These are phyloP conservation scores for Apocrypta bakeri DNA, from an alignment of 1,140 invertebrate genomes.

Conservation along the genomic window DNA sequence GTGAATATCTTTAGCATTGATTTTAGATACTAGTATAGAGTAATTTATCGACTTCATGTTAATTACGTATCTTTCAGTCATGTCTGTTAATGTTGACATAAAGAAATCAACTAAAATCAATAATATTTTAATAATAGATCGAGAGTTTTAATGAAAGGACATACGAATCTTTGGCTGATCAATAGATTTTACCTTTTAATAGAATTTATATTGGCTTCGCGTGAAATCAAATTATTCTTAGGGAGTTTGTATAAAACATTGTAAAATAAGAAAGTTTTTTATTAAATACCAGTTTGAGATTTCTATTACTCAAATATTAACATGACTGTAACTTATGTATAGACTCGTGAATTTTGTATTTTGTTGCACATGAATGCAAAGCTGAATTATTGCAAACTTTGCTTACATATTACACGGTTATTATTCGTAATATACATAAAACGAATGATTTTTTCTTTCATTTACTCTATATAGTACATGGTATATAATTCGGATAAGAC, in stretches of 20 bases:
- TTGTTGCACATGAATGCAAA: too few relatives aligned
- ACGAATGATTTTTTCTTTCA: background rate
- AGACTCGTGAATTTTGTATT: too few relatives aligned
- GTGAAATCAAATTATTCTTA: background rate
- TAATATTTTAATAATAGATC: conserved; percentile 17
- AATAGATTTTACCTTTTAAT: conserved; percentile 22
- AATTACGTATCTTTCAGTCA: conserved; percentile 5
- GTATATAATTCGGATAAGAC: background rate
- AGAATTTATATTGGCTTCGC: background rate
- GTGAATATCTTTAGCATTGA: background rate
- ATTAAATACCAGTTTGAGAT: background rate
- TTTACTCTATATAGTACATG: background rate
- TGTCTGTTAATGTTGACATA: background rate
- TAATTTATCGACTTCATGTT: conserved; percentile 7
- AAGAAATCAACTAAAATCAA: conserved; percentile 10
- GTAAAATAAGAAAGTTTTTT: background rate
- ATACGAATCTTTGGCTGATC: background rate
- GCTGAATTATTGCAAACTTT: too few relatives aligned
- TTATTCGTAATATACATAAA: background rate
- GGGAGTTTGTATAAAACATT: background rate
- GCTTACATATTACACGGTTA: too few relatives aligned
- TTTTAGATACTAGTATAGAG: background rate
- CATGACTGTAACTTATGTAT: too few relatives aligned
- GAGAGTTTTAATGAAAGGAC: background rate
- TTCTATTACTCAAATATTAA: background rate